phyloP scores from a whole-genome alignment of 2,797 vertebrate species.

The Peromyscus melanophrys region DNA sequence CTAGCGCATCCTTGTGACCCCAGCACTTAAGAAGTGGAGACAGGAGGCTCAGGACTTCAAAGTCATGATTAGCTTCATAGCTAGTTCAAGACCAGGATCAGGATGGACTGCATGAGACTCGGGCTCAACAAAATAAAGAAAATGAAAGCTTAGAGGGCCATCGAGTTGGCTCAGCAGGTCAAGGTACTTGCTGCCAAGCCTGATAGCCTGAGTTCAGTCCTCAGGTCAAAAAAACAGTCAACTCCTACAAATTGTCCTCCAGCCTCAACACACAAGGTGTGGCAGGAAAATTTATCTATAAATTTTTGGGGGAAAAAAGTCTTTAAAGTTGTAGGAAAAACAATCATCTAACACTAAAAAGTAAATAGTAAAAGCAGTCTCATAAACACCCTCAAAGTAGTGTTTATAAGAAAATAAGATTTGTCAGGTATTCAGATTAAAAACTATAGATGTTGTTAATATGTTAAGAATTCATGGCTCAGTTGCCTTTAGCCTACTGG shows the following conservation, averaged over 20 bases:
- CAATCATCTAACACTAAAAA: neutral
- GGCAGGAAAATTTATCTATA: neutral
- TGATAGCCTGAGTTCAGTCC: neutral
- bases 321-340: too few species aligned
- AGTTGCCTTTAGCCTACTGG: too few species aligned
- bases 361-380: neutral
- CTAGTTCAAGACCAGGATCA: neutral
- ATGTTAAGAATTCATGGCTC: neutral
- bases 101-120: neutral
- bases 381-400: neutral
- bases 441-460: neutral
- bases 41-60: neutral
- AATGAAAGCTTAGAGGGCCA: neutral
- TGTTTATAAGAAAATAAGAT: slow-evolving; percentile 1
- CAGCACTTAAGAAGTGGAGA: neutral
- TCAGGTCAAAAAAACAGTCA: neutral
- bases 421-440: neutral
- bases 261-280: neutral
- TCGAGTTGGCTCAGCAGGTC: neutral
- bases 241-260: neutral
- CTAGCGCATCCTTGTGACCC: neutral
- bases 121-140: neutral
- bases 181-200: neutral
- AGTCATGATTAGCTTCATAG: neutral
- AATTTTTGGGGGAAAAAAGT: too few species aligned